Evolutionary conservation across 2,888 invertebrate species (phyloP).

Genomic region (Harpagoxenus sublaevis): DNA sequence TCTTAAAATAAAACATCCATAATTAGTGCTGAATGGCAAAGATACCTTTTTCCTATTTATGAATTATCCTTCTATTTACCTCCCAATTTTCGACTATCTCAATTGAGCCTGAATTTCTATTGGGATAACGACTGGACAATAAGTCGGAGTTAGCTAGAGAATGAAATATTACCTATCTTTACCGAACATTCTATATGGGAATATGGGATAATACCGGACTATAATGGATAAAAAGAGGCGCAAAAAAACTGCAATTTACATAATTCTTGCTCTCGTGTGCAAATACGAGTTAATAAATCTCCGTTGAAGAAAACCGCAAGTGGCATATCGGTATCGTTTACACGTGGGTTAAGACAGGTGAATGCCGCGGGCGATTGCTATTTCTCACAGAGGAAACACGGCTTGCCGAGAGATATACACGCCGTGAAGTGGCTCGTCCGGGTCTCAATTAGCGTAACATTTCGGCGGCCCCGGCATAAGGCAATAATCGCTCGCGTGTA

Average conservation of each 20-base stretch:
- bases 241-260: constrained; percentile 2
- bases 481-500: constrained; percentile 82
- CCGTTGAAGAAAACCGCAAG: constrained; percentile 8
- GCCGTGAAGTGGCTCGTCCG: constrained; percentile 46
- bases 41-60: not conserved
- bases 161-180: not conserved
- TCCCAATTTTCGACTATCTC: not conserved
- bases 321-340: constrained; percentile 13
- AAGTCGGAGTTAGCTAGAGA: not conserved
- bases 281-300: constrained; percentile 24
- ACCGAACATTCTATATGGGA: not conserved
- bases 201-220: not conserved
- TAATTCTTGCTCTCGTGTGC: not conserved
- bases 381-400: constrained; percentile 34
- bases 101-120: not conserved
- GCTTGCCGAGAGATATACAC: constrained; percentile 8
- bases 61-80: not conserved
- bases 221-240: not conserved
- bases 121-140: not conserved
- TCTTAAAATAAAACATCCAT: not conserved
- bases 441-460: constrained; percentile 79
- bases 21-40: not conserved
- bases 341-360: constrained; percentile 16
- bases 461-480: constrained; percentile 73
- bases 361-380: constrained; percentile 29